A percentile compares a stretch with the other conserved stretches of the same genome.
These are phyloP conservation scores for Apodemus speciosus DNA, from an alignment of 2,113 vertebrate species.

Conservation along the genomic window DNA sequence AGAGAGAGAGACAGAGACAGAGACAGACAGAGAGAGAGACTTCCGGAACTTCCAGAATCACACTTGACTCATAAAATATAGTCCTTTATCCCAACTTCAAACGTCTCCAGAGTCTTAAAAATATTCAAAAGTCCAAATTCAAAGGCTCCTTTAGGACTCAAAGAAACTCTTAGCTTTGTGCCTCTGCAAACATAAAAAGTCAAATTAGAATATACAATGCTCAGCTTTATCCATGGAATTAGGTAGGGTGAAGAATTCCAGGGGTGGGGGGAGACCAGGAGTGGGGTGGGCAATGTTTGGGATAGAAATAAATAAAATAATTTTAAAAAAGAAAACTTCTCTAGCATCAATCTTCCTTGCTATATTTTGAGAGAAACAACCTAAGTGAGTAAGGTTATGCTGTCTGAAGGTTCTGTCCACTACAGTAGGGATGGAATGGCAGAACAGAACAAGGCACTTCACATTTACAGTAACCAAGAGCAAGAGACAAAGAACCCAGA, in stretches of 20 bases:
- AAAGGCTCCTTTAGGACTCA: neutral
- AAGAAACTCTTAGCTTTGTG: neutral
- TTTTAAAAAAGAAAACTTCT: neutral
- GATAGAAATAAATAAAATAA: too few species aligned
- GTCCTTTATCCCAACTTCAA: too few species aligned
- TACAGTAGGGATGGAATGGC: too few species aligned
- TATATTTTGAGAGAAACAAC: neutral
- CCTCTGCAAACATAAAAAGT: neutral
- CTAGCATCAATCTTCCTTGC: neutral
- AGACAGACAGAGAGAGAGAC: too few species aligned
- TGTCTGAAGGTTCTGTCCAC: neutral
- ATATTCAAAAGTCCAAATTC: neutral
- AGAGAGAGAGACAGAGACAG: too few species aligned
- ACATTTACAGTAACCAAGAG: neutral
- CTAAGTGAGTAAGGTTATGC: neutral
- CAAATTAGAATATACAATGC: neutral
- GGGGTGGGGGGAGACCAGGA: too few species aligned
- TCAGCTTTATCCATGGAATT: neutral
- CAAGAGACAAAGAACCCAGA: neutral
- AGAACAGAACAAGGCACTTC: neutral
- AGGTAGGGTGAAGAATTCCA: too few species aligned
- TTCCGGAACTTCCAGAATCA: neutral
- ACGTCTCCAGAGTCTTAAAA: too few species aligned
- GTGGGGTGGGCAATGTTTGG: too few species aligned
- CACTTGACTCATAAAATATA: neutral